phyloP scores from a whole-genome alignment of 2,113 vertebrate species.

The Burhinus bistriatus region DNA sequence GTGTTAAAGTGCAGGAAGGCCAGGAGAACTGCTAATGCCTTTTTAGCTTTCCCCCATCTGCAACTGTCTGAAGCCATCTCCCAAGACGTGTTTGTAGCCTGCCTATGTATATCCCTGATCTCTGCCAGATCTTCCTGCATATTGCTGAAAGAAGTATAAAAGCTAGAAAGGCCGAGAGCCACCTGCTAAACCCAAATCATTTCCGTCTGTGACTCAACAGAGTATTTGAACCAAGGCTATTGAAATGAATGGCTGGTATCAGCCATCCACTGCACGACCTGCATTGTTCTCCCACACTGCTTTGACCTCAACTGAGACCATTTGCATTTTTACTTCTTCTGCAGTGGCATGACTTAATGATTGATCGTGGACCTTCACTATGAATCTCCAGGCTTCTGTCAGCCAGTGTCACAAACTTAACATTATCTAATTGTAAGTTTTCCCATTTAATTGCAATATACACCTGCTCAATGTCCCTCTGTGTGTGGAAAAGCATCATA shows the following conservation, averaged over 20 bases:
- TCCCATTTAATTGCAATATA: conserved; percentile 69
- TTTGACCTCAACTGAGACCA: conserved; percentile 44
- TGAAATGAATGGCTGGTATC: conserved; percentile 5
- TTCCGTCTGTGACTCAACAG: not conserved
- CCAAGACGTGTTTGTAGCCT: not conserved
- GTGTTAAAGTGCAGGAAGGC: not conserved
- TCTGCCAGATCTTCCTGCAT: not conserved
- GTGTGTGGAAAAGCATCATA: conserved; percentile 53
- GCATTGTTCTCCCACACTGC: not conserved
- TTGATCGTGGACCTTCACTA: conserved; percentile 29
- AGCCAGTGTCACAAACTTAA: conserved; percentile 61
- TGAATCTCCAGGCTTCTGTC: conserved; percentile 57
- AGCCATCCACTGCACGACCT: not conserved
- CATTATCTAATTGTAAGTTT: conserved; percentile 73
- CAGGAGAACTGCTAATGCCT: not conserved
- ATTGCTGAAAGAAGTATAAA: not conserved
- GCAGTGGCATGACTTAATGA: conserved; percentile 19
- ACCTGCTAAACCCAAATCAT: not conserved
- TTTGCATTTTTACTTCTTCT: conserved; percentile 35
- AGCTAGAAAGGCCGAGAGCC: not conserved
- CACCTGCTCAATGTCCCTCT: conserved; percentile 67
- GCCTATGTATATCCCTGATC: not conserved
- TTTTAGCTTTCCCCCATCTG: not conserved
- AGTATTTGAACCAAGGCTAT: not conserved
- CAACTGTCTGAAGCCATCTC: not conserved